phyloP scores from a whole-genome alignment of 2,888 invertebrate genomes.

The Melieria crassipennis region DNA sequence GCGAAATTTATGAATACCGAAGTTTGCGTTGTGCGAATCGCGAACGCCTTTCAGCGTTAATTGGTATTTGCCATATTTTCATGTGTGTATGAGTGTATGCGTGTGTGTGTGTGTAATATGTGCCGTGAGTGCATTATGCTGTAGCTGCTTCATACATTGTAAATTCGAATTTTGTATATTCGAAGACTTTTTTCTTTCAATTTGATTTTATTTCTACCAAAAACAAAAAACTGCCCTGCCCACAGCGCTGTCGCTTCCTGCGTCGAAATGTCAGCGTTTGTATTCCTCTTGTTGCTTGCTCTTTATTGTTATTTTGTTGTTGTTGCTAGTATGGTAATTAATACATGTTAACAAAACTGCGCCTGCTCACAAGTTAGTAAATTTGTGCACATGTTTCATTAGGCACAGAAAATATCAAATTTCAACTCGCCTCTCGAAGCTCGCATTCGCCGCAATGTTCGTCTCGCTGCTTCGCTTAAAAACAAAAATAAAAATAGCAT shows the following conservation, averaged over 20 bases:
- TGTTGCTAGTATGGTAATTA: slow-evolving; percentile 27
- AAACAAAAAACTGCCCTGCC: background rate
- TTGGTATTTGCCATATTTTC: slow-evolving; percentile 25
- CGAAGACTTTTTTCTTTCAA: background rate
- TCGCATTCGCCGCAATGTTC: background rate
- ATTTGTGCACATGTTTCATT: slow-evolving; percentile 61
- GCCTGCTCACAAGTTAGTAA: slow-evolving; percentile 58
- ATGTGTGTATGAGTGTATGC: background rate
- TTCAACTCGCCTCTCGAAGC: slow-evolving; percentile 35
- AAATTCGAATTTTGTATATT: background rate
- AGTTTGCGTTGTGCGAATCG: slow-evolving; percentile 1
- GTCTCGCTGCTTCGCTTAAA: background rate
- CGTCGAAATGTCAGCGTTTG: background rate
- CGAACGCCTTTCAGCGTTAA: slow-evolving; percentile 1
- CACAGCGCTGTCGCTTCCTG: background rate
- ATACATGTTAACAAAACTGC: slow-evolving; percentile 55
- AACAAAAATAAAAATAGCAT: no score
- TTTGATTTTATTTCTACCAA: background rate
- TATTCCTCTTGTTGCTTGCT: slow-evolving; percentile 8
- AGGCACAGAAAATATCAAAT: slow-evolving; percentile 57
- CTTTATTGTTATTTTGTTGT: slow-evolving; percentile 8
- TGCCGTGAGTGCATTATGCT: no score
- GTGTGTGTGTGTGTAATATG: background rate
- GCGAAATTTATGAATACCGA: slow-evolving; percentile 27
- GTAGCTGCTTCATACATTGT: background rate